Evolutionary conservation across 2,888 invertebrate genomes (phyloP), one percentile per base, ranked within the genome.

Genomic region (Eurois occulta): DNA sequence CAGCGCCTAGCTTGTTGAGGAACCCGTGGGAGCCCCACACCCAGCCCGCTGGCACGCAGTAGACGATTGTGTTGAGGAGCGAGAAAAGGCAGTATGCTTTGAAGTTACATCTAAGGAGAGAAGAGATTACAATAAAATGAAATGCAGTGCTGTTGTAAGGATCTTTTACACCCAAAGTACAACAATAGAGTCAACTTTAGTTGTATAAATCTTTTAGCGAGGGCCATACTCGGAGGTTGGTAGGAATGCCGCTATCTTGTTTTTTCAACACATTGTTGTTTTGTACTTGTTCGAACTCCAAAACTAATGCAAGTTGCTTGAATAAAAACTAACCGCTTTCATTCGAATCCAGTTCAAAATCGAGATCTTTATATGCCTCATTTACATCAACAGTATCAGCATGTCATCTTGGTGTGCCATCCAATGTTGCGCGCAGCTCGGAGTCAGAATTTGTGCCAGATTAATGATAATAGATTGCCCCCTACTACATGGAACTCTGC

Each of bases 11-110:
- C 77, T 97, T 97, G 88, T 98, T 98, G 11, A 99, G 97, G 94
- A 99, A 99, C 0, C 99, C 99, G 91, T 98, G 98, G 46, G 98
- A 97, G 1, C 98, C 98, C 99, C 99, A 99, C 55, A 99, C 98
- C 99, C 99, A 99, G 2, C 99, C 99, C 0, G 99, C 99, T 0
- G 99, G 99, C 80, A 99, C 97, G 92, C 99, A 99, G 95, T 99
- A 99, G 16, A 99, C 98, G 5, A 98, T 97, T 0, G 99, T 99
- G 91, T 99, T 99, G 35, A 99, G 93, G 73, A 99, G 97, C 1
- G 99, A 99, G 94, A 99, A 99, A 32, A 99, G 83, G 89, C 99
- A 99, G 92, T 99, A 99, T 0, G 99, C 99, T 91, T 98, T 98
- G 94, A 99, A 98, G 94, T 98, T 98, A 93, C 99, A 99, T 81